Base-by-base conservation (phyloP, 2,113 vertebrate species). In the Zingel zingel region DNA sequence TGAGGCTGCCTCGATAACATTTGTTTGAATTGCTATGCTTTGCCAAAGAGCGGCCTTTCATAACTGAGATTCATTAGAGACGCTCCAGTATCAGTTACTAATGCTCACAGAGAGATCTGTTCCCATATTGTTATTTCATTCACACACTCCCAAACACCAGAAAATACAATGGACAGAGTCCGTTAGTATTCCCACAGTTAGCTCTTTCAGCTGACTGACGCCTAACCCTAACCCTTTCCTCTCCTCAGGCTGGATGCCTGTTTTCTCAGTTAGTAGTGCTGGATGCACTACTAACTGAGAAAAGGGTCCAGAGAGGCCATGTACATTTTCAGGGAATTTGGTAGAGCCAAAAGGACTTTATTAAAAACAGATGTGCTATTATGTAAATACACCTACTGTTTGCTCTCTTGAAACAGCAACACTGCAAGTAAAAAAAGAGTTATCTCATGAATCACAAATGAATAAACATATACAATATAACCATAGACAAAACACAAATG, bases 61-160 rank as follows among this genome's bases (percentile, higher is more conserved):
- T 23, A 50, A 63, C 36, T 13, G 51, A 64, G 58, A 36, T 73
- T 27, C 48, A 50, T 68, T 54, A 74, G 27, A 36, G 25, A 11
- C 10, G 25, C 64, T 58, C 33, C 16, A 16, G 23, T 19, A 50
- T 59, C 64, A 15, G 74, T 88, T 59, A 50, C 75, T 67, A 64
- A 21, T 21, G 45, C 65, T 72, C 15, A n/a, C 25, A 39, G 23
- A 67, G 58, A 58, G 61, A 45, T 72, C 19, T 16, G 25, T 58
- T 21, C 21, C 33, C 12, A 14, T 72, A 30, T 69, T 81, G 56
- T 77, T 66, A 15, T 54, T 36, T 72, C 47, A 67, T 54, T 70
- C 30, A 33, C 48, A 61, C 12, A 63, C 56, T 63, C 75, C 61
- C 68, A 74, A 82, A 50, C 73, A 59, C 39, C 33, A 39, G n/a